These are phyloP conservation scores for Palaemon carinicauda DNA, from an alignment of 1,140 invertebrate genomes.

Conservation along the genomic window DNA sequence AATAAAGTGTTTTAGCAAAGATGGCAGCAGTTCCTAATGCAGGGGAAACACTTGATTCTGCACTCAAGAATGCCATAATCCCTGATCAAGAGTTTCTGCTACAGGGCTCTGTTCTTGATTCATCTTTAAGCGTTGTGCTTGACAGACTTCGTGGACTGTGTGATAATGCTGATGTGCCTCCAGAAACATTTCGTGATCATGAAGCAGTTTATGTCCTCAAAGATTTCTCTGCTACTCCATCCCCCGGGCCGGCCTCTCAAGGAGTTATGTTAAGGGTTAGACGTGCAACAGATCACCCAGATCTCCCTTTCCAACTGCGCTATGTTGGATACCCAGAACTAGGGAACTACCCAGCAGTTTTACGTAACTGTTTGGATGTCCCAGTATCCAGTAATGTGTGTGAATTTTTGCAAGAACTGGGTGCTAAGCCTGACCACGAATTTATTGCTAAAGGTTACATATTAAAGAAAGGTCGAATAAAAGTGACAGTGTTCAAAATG, in stretches of 20 bases:
- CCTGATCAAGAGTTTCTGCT: constrained; percentile 90
- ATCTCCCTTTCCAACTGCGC: constrained; percentile 85
- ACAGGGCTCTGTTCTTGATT: constrained; percentile 90
- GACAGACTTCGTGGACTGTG: constrained; percentile 90
- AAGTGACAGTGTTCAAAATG: constrained; percentile 94
- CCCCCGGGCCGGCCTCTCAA: constrained; percentile 64
- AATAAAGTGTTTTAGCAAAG: too few relatives aligned
- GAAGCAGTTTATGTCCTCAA: constrained; percentile 66
- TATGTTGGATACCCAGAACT: constrained; percentile 92
- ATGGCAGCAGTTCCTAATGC: constrained; percentile 64
- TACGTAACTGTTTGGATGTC: constrained; percentile 90
- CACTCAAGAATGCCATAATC: constrained; percentile 82
- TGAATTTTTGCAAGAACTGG: constrained; percentile 91
- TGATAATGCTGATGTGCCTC: constrained; percentile 85
- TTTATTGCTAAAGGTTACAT: constrained; percentile 93
- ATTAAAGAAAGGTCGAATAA: constrained; percentile 96
- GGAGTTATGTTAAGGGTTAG: constrained; percentile 78
- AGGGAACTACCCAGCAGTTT: constrained; percentile 81
- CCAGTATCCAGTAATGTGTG: constrained; percentile 87
- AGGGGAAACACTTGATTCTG: constrained; percentile 79
- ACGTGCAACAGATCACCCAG: constrained; percentile 77
- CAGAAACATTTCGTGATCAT: constrained; percentile 91
- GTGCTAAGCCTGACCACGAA: constrained; percentile 83
- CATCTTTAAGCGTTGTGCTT: constrained; percentile 89
- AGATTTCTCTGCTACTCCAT: constrained; percentile 44